Evolutionary conservation across 2,113 vertebrate genomes (phyloP), one percentile per base, ranked within the genome.

Genomic region (Meles meles): DNA sequence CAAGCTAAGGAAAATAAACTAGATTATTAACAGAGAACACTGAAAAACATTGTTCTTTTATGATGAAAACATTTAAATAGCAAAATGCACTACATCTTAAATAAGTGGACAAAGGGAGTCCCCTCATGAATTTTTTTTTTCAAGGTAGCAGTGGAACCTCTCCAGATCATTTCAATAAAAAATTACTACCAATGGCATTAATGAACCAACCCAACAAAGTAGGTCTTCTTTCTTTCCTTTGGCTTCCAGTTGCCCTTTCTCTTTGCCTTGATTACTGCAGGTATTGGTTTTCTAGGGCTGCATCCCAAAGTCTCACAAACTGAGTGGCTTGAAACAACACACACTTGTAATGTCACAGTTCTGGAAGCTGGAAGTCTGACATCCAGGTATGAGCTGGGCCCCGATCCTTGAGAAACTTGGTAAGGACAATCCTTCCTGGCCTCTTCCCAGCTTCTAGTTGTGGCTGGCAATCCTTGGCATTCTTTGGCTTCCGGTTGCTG

Each of bases 1-100:
- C 10, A 12, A 18, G 39, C 44, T 85, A 96, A 94, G 20, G 67
- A 80, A 93, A 96, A 93, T 44, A 96, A 87, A 59, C 47, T 31
- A 79, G 55, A 77, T 23, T 93, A 8, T 65, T 74, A 63, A 61
- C 52, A 81, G 83, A 94, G 42, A 71, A 83, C 11, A 47, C 4
- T 84, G 20, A 76, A 94, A 92, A 80, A 5, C 11, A 77, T n/a
- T n/a, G 57, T 63, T 27, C 3, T 31, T 92, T 59, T 77, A 9
- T 37, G 34, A n/a, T 31, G 27, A 2, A 87, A 65, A 97, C 47
- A 85, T 79, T 93, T 94, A 93, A 87, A 85, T 74, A 95, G 17
- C 13, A 83, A 69, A 88, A 21, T 69, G 7, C 4, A 69, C 42
- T 93, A 39, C 52, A 85, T 52, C 83, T 97, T 90, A 85, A 92